Evolutionary conservation across 2,797 vertebrate genomes (phyloP).

Genomic region (Bucorvus abyssinicus): DNA sequence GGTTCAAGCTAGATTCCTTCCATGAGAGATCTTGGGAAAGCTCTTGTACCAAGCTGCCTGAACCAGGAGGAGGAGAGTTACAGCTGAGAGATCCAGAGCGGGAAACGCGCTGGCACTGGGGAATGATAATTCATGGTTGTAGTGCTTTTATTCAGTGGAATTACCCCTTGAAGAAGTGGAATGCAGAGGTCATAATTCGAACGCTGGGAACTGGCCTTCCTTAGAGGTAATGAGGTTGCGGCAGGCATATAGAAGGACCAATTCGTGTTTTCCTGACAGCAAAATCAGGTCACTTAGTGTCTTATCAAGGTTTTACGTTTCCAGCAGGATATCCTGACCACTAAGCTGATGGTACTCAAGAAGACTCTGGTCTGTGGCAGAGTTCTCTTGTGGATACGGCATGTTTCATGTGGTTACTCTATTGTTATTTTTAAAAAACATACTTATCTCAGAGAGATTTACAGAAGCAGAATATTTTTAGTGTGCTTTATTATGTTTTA

Average conservation of each 20-base stretch:
- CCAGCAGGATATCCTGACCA: neutral
- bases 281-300: neutral
- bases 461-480: neutral
- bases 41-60: neutral
- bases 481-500: neutral
- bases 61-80: neutral
- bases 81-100: neutral
- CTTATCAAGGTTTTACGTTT: neutral
- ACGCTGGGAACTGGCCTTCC: neutral
- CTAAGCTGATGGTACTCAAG: neutral
- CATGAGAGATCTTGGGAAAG: neutral
- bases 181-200: neutral
- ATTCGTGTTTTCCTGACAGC: neutral
- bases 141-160: neutral
- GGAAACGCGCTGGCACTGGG: fast-evolving
- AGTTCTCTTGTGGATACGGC: neutral
- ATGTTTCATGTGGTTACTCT: neutral
- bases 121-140: neutral
- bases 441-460: neutral
- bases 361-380: neutral
- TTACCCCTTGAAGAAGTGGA: neutral
- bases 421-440: neutral
- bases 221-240: neutral
- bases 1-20: neutral
- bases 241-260: neutral